Base-by-base conservation (phyloP, 2,797 vertebrate genomes). In the Heterohyrax brucei region DNA sequence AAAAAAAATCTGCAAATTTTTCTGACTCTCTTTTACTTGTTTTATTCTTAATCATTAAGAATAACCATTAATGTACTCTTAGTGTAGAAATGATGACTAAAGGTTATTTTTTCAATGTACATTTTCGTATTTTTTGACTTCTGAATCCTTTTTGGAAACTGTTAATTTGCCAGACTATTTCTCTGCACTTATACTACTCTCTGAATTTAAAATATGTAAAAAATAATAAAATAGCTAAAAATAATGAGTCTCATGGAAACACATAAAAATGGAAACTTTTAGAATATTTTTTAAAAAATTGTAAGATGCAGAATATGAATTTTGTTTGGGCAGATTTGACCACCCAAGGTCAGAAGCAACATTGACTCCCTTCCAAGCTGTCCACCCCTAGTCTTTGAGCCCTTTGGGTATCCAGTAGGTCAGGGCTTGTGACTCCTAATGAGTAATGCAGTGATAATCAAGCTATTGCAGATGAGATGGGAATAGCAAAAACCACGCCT, bases 151-250 rank as follows among this genome's bases (percentile, higher is more conserved):
- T 95, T 96, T 95, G 46, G 86, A 93, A 96, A 94, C 95, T 92
- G 53, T 95, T 96, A 97, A 94, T 96, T 97, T 94, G 21, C 92
- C 73, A 53, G 87, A 79, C 44, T 95, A 50, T 73, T 87, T 92
- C 44, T 28, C 87, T 92, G 87, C 10, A 91, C 50, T 97, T 96
- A 90, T 26, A 95, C 26, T 73, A 46, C 39, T 93, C 83, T 39
- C 68, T 97, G 64, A 86, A 95, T 93, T 96, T n/a, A 89, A 95
- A 96, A 96, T 48, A 92, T 87, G 62, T 94, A 89, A 87, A 95
- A 66, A 89, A 87, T 86, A 80, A 87, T 76, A 95, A 94, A 78
- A 93, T 50, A 95, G 75, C 79, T 95, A 95, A 94, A 96, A 96
- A 96, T 93, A 97, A 73, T 82, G 73, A 70, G 89, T 91, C 75